A percentile compares a stretch with the other conserved stretches of the same genome.
phyloP scores from a whole-genome alignment of 2,797 vertebrate genomes.

The Anniella stebbinsi region DNA sequence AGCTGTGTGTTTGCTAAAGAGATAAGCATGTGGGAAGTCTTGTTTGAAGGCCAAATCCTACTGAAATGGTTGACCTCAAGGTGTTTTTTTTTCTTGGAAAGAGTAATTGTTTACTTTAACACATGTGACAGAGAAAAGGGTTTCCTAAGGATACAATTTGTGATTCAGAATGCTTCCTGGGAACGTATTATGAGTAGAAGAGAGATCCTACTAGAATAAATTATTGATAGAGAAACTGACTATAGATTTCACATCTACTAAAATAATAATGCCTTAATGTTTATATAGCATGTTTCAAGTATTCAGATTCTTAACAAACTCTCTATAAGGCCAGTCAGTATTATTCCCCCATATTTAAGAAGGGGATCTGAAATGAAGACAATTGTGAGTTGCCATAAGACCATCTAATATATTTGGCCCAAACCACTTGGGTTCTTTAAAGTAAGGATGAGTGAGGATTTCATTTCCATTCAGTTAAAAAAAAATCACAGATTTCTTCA shows the following conservation, averaged over 20 bases:
- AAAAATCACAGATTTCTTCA: no score
- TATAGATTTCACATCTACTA: not conserved
- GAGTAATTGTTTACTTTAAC: not conserved
- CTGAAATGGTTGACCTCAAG: not conserved
- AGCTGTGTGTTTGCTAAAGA: constrained; percentile 10
- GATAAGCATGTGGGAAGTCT: not conserved
- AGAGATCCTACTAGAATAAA: not conserved
- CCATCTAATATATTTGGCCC: no score
- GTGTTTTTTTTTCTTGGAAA: not conserved
- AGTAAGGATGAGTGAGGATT: no score
- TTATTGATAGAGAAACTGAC: not conserved
- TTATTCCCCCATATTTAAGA: not conserved
- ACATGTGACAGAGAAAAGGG: not conserved
- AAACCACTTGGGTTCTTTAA: no score
- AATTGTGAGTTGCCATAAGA: no score
- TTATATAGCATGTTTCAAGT: not conserved
- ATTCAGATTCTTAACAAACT: not conserved
- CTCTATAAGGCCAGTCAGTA: not conserved
- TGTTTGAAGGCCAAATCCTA: constrained; percentile 6
- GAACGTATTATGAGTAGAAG: not conserved
- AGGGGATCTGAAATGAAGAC: no score
- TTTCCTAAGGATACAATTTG: not conserved
- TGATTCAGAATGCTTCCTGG: not conserved
- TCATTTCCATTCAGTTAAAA: no score
- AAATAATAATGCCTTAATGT: not conserved